These are phyloP conservation scores for Neosilurus mollespiculum DNA, from an alignment of 2,797 vertebrate species.

Conservation along the genomic window DNA sequence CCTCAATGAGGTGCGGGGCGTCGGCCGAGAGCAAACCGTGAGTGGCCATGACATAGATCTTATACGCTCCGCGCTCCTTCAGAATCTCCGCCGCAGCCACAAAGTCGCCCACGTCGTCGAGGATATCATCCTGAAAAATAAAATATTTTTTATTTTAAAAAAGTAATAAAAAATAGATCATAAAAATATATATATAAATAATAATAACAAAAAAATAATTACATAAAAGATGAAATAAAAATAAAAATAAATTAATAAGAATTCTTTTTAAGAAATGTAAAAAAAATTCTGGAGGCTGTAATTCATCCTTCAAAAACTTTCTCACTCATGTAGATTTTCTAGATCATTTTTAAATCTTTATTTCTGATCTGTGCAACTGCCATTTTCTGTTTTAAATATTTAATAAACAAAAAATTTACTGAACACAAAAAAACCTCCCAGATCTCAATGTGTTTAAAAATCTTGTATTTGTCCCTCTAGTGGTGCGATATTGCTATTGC, in stretches of 20 bases:
- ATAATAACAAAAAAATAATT: no score
- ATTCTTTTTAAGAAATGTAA: no score
- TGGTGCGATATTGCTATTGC: not conserved
- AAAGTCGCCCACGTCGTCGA: slow-evolving; percentile 95
- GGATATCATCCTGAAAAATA: slow-evolving; percentile 88
- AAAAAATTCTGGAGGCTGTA: not conserved
- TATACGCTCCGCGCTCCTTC: slow-evolving; percentile 96
- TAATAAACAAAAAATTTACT: not conserved
- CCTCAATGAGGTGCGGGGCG: slow-evolving; percentile 93
- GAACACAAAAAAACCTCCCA: not conserved
- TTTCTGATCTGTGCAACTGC: not conserved
- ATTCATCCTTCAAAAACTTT: not conserved
- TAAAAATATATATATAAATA: no score
- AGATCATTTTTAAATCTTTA: not conserved
- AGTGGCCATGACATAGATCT: slow-evolving; percentile 99
- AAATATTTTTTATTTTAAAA: not conserved
- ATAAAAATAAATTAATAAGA: no score
- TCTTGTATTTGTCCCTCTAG: not conserved
- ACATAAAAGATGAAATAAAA: no score
- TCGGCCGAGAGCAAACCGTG: slow-evolving; percentile 94
- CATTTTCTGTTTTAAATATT: not conserved
- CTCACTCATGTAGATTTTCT: not conserved
- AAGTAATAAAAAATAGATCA: no score
- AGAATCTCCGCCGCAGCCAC: slow-evolving; percentile 95
- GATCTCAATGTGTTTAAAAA: not conserved